A percentile compares a stretch with the other conserved stretches of the same genome.
These are phyloP conservation scores for Hystrix cristata DNA, from an alignment of 2,113 vertebrate genomes.

Conservation along the genomic window DNA sequence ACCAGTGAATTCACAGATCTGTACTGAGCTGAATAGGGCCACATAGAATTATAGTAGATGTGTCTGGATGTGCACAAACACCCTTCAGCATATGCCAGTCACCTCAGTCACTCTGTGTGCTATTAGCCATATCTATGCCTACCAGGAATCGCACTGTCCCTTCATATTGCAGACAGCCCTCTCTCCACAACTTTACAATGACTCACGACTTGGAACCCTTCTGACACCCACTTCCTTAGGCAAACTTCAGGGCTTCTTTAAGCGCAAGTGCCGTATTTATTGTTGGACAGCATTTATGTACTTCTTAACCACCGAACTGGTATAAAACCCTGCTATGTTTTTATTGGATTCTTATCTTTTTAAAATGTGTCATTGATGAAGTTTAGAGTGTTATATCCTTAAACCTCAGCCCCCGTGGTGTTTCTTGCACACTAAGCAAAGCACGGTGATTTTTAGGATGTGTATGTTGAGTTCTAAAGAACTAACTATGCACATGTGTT, in stretches of 20 bases:
- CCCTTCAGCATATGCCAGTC: not conserved
- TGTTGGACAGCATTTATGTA: not conserved
- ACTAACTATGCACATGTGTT: not conserved
- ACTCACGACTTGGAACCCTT: not conserved
- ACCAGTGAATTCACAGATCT: not conserved
- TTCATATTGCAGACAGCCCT: not conserved
- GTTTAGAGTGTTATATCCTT: not conserved
- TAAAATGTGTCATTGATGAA: not conserved
- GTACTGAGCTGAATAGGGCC: not conserved
- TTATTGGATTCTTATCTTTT: constrained; percentile 61
- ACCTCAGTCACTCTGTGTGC: not conserved
- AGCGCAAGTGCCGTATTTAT: not conserved
- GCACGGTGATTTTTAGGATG: constrained; percentile 5
- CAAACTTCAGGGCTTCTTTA: constrained; percentile 7
- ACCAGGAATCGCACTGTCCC: not conserved
- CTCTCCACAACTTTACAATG: not conserved
- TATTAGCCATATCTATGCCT: not conserved
- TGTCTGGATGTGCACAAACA: accelerated
- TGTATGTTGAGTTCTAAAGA: not conserved
- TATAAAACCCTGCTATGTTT: constrained; percentile 38
- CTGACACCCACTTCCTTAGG: not conserved
- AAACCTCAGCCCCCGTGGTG: not conserved
- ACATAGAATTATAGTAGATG: not conserved
- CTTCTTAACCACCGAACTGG: not conserved
- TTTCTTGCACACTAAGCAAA: not conserved